Evolutionary conservation across 2,888 invertebrate species (phyloP).

Genomic region (Liodrosophila aerea): DNA sequence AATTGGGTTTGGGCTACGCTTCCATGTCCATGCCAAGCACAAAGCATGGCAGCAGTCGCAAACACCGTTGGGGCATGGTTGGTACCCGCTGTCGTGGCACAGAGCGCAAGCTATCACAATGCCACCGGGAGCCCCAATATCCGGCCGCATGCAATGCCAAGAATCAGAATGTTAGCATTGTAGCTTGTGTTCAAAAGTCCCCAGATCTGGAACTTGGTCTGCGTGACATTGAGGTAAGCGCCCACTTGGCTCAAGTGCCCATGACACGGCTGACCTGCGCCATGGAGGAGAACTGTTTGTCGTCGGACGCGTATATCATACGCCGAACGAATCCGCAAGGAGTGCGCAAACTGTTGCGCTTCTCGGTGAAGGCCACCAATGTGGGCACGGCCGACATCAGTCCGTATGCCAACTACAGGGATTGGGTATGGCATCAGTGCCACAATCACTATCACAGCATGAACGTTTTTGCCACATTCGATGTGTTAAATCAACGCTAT

Average conservation of each 20-base stretch:
- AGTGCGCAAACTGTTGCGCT: constrained; percentile 68
- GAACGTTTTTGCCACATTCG: constrained; percentile 76
- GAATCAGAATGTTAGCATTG: constrained; percentile 71
- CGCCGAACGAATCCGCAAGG: constrained; percentile 63
- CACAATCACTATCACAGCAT: constrained; percentile 78
- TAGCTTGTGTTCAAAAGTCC: constrained; percentile 65
- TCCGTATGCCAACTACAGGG: constrained; percentile 75
- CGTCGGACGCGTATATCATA: constrained; percentile 72
- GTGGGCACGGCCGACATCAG: constrained; percentile 77
- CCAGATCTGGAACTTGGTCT: constrained; percentile 72
- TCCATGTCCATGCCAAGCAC: constrained; percentile 60
- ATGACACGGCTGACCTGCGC: constrained; percentile 71
- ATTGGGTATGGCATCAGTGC: constrained; percentile 80
- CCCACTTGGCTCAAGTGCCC: constrained; percentile 64
- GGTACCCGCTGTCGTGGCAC: constrained; percentile 75
- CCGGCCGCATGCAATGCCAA: constrained; percentile 52
- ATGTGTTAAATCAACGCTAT: constrained; percentile 69
- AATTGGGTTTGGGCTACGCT: constrained; percentile 74
- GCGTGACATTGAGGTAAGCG: constrained; percentile 62
- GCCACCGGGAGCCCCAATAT: constrained; percentile 65
- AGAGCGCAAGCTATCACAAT: constrained; percentile 62
- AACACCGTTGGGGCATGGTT: constrained; percentile 68
- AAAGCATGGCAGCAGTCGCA: constrained; percentile 57
- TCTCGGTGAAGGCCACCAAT: constrained; percentile 74
- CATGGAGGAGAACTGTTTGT: constrained; percentile 78